Base-by-base conservation (phyloP, 2,113 vertebrate genomes). In the Pedetes capensis region DNA sequence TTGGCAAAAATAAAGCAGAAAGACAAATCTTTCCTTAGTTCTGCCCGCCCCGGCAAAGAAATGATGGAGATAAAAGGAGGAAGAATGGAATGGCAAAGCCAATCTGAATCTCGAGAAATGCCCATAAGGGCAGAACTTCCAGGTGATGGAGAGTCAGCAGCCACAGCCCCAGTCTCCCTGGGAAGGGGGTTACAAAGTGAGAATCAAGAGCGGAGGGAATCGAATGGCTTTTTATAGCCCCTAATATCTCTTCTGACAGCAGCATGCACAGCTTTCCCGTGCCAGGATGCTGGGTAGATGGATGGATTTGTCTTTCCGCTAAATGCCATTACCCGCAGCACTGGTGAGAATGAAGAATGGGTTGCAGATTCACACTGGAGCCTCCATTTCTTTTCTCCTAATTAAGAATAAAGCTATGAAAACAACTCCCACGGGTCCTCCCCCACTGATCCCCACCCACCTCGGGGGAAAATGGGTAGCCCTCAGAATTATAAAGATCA, bases 211-310 rank as follows among this genome's bases (percentile, higher is more conserved):
- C 89, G 96, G 95, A 96, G 91, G 93, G 94, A 95, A 97, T 89
- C 44, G 78, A 97, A 97, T 95, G 95, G 96, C 96, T 98, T 98
- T 96, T 98, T 97, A 97, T 97, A 98, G 97, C 44, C 37, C 94
- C 94, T 98, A 98, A 98, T 98, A 97, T 97, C 98, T 98, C 97
- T 98, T 98, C 97, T 98, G 98, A 98, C 97, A 98, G 97, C 91
- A 97, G 95, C 82, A 94, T 94, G 94, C 98, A 95, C 83, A 95
- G 97, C 96, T 97, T 98, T 97, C 94, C 97, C 80, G 91, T 95
- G 95, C 97, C 95, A 95, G 95, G 94, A 98, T 47, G 55, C 95
- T 66, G 71, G 66, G 71, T 97, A 98, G 98, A 98, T 93, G 93
- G 98, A 98, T 98, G 94, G 93, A 85, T 98, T 97, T 96, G 96